Evolutionary conservation across 2,888 invertebrate species (phyloP), one percentile per base, ranked within the genome.

Genomic region (Spodoptera exigua): DNA sequence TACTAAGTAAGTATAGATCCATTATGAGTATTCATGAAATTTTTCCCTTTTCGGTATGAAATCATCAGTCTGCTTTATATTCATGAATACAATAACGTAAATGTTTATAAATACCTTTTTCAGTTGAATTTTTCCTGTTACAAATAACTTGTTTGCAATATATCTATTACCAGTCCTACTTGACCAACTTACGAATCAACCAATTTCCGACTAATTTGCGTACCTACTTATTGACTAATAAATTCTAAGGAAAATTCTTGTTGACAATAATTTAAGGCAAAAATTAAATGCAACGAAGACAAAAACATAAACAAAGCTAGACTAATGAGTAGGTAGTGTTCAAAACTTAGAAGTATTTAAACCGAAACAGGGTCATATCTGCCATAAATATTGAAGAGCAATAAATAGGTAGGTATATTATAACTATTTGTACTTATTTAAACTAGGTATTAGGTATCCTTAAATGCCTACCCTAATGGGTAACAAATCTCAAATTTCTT

Each of bases 151-250:
- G 56, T 60, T 62, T 52, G 44, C 56, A 40, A 61, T 36, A 41
- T 61, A 52, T 48, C 46, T 55, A 56, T 34, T 58, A 66, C 66
- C 49, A 35, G 71, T 71, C 65, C 35, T 60, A 71, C 71, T 71
- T 74, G 74, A 68, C 71, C 71, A 77, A 77, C 55, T 77, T 61
- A 62, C 61, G 56, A 68, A 63, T 58, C 21, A 43, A 56, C 55
- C 39, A 51, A 61, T 52, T 60, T 67, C 49, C 43, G 71, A 63
- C 48, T 48, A 68, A 63, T 65, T 63, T 56, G 46, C 52, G 56
- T 67, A 58, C 52, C 44, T 49, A 59, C 51, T 41, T 57, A 53
- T 58, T 59, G 57, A 74, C 37, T 54, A 53, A 54, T 55, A 1
- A 53, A 47, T 56, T 60, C 34, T 35, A 48, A 70, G 56, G 52